phyloP scores from a whole-genome alignment of 92 coral and sea anemone species.

The Palythoa grandiflora region DNA sequence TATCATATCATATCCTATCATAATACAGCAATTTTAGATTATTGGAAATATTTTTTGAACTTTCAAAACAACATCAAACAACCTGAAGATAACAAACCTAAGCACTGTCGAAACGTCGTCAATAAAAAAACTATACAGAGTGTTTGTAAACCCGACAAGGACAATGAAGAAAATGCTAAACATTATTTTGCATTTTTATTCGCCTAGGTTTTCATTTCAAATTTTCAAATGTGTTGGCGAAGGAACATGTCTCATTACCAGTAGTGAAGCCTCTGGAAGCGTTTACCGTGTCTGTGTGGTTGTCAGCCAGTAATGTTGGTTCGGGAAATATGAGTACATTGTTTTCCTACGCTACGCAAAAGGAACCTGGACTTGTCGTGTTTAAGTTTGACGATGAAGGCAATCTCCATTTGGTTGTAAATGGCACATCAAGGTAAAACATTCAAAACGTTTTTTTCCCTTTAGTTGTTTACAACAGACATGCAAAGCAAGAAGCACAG shows the following conservation, averaged over 20 bases:
- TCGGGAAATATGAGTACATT: neutral
- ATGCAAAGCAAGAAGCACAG: neutral
- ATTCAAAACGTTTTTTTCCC: neutral
- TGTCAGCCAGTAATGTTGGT: neutral
- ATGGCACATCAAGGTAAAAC: slow-evolving; percentile 2
- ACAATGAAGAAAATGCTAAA: too few species aligned
- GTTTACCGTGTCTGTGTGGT: slow-evolving; percentile 5
- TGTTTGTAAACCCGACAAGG: too few species aligned
- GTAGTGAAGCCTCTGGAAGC: neutral
- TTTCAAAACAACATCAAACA: too few species aligned
- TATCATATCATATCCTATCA: too few species aligned
- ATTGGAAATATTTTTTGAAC: too few species aligned
- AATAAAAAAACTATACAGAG: too few species aligned
- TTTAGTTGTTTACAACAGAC: neutral
- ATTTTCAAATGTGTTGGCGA: slow-evolving; percentile 13
- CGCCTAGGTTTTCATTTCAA: slow-evolving; percentile 14
- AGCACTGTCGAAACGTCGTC: too few species aligned
- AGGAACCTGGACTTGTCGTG: slow-evolving; percentile 3
- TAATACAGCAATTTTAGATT: too few species aligned
- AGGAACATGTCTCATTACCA: neutral
- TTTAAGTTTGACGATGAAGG: slow-evolving; percentile 25
- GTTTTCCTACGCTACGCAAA: slow-evolving; percentile 13
- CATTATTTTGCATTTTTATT: neutral
- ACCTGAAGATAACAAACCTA: too few species aligned
- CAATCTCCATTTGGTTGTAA: neutral